Evolutionary conservation across 2,797 vertebrate species (phyloP), one percentile per base, ranked within the genome.

Genomic region (Dendrocincla fuliginosa): DNA sequence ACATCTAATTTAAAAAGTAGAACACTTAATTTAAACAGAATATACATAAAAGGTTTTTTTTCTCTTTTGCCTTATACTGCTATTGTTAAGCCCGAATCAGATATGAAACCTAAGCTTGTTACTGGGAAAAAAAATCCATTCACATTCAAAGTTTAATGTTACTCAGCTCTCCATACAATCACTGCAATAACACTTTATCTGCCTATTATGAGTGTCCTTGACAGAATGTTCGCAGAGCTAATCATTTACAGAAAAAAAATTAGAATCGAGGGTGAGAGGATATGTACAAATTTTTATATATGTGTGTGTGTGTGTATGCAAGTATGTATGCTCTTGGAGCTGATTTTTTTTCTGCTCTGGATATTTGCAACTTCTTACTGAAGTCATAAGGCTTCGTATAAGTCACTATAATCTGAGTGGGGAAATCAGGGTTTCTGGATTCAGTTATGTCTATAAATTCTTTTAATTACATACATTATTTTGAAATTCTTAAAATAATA

Each of bases 11-110:
- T 93, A 63, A 94, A 92, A 96, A 96, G 65, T 44, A 87, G 89
- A 96, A 87, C 87, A 84, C 77, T 96, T 90, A 94, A 94, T 95
- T 96, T 91, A 83, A 94, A 92, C 77, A 90, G 91, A 95, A 90
- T 90, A 91, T 93, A 93, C 86, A 91, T 92, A 94, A 96, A 94
- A 63, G 73, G 73, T 1, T 75, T 90, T 86, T 86, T 81, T 90
- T 47, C 67, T 92, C 89, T 91, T 93, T 90, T 83, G 81, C 82
- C 81, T 78, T 83, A 71, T 63, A 67, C 25, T 84, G 78, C 80
- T 88, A 91, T 95, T 94, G 93, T 93, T 95, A 85, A 83, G 67
- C 60, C 63, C 3, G 17, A 78, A 94, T 95, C 85, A 97, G 96
- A 94, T 93, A 95, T 75, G 71, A 95, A 92, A 87, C 94, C 85